These are phyloP conservation scores for Capromys pilorides DNA, from an alignment of 2,797 vertebrate species.

Conservation along the genomic window DNA sequence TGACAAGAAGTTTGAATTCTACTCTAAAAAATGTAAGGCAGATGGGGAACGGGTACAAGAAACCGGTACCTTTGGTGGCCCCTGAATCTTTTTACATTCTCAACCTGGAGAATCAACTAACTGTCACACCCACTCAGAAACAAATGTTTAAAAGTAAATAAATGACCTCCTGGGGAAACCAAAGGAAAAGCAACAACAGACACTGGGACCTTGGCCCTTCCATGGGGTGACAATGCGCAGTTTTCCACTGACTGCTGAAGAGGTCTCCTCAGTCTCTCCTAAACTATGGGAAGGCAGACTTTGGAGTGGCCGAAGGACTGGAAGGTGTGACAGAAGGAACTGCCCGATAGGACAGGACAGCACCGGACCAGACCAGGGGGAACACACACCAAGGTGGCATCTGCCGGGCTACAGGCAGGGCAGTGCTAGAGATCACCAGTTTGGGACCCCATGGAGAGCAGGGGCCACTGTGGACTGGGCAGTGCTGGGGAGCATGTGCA, in stretches of 20 bases:
- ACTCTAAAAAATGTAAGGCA: slow-evolving; percentile 5
- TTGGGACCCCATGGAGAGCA: background rate
- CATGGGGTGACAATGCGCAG: accelerated
- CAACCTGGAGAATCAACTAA: background rate
- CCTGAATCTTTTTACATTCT: background rate
- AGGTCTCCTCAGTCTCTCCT: background rate
- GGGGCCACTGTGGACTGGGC: accelerated
- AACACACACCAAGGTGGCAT: background rate
- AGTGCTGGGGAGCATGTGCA: accelerated
- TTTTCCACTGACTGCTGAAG: accelerated
- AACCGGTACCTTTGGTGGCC: background rate
- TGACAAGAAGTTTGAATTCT: background rate
- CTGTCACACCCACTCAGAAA: background rate
- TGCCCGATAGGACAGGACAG: background rate
- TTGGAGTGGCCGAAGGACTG: background rate
- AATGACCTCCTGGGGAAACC: background rate
- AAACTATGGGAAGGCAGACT: background rate
- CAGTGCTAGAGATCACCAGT: background rate
- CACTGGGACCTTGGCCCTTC: background rate
- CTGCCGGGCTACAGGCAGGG: background rate
- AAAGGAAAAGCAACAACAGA: background rate
- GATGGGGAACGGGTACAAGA: background rate
- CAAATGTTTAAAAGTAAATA: background rate
- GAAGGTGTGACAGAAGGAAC: background rate
- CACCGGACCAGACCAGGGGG: background rate